Conservation (phyloP, 2,888 invertebrate species). For the Linnaemya tessellans region DNA sequence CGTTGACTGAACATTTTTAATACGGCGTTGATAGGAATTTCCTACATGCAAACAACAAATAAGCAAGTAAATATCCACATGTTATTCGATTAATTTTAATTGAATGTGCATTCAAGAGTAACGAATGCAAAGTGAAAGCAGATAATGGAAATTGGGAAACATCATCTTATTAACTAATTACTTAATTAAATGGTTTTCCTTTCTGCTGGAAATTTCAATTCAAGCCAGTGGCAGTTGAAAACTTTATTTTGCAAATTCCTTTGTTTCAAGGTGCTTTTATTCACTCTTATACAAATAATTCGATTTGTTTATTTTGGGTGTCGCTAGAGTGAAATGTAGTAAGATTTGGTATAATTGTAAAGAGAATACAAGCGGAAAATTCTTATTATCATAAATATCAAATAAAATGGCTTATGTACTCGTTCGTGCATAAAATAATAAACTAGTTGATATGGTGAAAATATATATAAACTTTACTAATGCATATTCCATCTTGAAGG, state of each 20-base stretch:
- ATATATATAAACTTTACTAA: too few relatives aligned
- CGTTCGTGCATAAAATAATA: too few relatives aligned
- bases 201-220: background rate
- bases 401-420: too few relatives aligned
- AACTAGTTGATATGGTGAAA: too few relatives aligned
- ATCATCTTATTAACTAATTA: conserved; percentile 38
- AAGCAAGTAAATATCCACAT: conserved; percentile 6
- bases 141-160: conserved; percentile 8
- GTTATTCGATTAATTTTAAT: conserved; percentile 45
- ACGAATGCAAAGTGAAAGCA: background rate
- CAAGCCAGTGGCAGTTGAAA: background rate
- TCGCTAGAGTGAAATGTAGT: background rate
- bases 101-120: conserved; percentile 39
- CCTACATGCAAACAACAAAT: background rate
- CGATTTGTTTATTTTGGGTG: background rate
- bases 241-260: background rate
- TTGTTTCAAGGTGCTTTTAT: background rate
- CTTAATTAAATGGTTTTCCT: conserved; percentile 9
- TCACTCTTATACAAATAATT: background rate
- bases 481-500: too few relatives aligned
- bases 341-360: background rate
- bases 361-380: background rate
- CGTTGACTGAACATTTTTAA: conserved; percentile 35
- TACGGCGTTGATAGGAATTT: conserved; percentile 23
- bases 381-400: background rate